These are phyloP conservation scores for Cecropterus lyciades DNA, from an alignment of 1,140 invertebrate genomes.

Conservation along the genomic window DNA sequence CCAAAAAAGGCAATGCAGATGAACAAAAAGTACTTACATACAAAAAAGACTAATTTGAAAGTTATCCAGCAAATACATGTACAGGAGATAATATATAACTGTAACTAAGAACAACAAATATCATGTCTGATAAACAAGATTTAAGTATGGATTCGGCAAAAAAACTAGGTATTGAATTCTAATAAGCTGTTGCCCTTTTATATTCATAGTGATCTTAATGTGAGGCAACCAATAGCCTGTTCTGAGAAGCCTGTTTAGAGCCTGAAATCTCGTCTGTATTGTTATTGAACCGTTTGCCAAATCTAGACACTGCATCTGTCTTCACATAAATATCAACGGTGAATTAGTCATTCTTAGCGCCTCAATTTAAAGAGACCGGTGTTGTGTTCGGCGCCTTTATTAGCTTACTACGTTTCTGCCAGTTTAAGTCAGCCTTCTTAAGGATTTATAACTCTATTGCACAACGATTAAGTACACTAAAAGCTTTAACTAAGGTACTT, in stretches of 20 bases:
- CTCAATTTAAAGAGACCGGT: not conserved
- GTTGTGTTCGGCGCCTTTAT: conserved; percentile 2
- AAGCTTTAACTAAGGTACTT: not conserved
- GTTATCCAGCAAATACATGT: too few relatives aligned
- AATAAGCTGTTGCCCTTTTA: not conserved
- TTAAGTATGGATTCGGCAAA: too few relatives aligned
- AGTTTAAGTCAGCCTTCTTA: conserved; percentile 20
- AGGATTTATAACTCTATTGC: conserved; percentile 17
- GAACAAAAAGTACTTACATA: too few relatives aligned
- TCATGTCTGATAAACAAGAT: too few relatives aligned
- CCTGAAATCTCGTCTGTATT: not conserved
- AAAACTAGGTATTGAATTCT: too few relatives aligned
- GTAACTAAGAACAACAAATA: too few relatives aligned
- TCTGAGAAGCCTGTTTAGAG: not conserved
- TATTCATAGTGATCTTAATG: not conserved
- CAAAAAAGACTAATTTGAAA: too few relatives aligned
- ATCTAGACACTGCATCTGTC: not conserved
- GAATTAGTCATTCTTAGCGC: conserved; percentile 5
- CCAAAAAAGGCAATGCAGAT: too few relatives aligned
- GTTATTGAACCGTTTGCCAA: not conserved
- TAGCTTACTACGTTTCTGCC: conserved; percentile 1
- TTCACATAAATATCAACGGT: not conserved
- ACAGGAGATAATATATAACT: too few relatives aligned
- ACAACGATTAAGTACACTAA: conserved; percentile 11
- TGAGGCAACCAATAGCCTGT: not conserved